Evolutionary conservation across 1,140 invertebrate species (phyloP), one percentile per base, ranked within the genome.

Genomic region (Trypoxylus dichotomus): DNA sequence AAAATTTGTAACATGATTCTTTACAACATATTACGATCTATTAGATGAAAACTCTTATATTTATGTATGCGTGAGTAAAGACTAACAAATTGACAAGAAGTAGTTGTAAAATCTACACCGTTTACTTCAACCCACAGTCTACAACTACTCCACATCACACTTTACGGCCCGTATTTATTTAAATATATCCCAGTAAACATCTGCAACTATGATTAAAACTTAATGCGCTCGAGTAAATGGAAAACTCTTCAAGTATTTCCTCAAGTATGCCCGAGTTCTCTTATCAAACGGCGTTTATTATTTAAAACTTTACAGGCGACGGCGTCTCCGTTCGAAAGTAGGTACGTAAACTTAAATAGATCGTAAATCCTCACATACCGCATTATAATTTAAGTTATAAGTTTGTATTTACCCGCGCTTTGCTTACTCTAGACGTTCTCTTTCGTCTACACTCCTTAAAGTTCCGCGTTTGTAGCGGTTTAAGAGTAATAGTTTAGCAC

Each of bases 291-390:
- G 47, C 47, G 47, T 54, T 54, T 54, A 54, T 54, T 54, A 54
- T 54, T 54, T 54, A 54, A 54, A 54, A 54, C 47, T 54, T 54
- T 54, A 54, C 19, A 19, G 47, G 47, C 47, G n/a, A 8, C 47
- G 19, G 47, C 47, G 47, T 54, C 47, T 54, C 47, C 19, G 19
- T 19, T 54, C 47, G 19, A 54, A 54, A 54, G 47, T 54, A 54
- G 47, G 47, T 54, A 54, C 47, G 47, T 54, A 54, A 54, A 54
- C 47, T 75, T 75, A 75, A 47, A 75, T 47, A 43, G n/a, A 75
- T 75, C 74, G 32, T 19, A 42, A 75, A 75, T 75, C 25, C 29
- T 73, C 25, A 73, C 29, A 73, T 37, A 73, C 41, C 71, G 71
- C 25, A 73, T 19, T 54, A 54, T 54, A 54, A 54, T 54, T 54